Conservation (phyloP, 2,888 invertebrate genomes). For the Microctonus brassicae region DNA sequence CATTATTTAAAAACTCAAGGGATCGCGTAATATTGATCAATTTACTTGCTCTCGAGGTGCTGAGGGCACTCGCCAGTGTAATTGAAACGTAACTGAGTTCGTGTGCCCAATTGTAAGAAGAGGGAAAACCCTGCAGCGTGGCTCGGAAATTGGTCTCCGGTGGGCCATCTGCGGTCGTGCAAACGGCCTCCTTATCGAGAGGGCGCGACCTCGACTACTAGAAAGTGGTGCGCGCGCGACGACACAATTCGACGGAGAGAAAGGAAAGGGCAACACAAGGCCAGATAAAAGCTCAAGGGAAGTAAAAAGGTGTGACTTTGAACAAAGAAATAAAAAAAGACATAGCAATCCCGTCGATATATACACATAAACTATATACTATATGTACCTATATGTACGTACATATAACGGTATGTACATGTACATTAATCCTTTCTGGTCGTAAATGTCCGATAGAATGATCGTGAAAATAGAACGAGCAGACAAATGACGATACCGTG, state of each 20-base stretch:
- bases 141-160: conserved; percentile 7
- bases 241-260: neutral
- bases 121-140: neutral
- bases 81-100: conserved; percentile 10
- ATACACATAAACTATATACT: no score
- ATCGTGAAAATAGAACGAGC: neutral
- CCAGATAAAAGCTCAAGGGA: neutral
- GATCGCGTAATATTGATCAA: neutral
- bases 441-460: conserved; percentile 30
- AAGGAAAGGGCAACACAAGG: neutral
- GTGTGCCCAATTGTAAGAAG: conserved; percentile 10
- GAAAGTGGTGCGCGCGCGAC: neutral
- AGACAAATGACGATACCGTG: neutral
- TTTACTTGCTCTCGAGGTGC: neutral
- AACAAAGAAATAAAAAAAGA: neutral
- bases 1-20: no score
- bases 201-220: conserved; percentile 1
- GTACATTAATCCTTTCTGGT: neutral
- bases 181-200: conserved; percentile 11
- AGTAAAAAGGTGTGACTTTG: neutral
- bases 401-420: neutral
- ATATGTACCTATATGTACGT: no score
- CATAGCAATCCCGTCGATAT: neutral
- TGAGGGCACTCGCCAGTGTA: neutral
- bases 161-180: conserved; percentile 10